A percentile compares a stretch with the other conserved stretches of the same genome.
Evolutionary conservation across 2,113 vertebrate genomes (phyloP).

Genomic region (Megalops atlanticus): DNA sequence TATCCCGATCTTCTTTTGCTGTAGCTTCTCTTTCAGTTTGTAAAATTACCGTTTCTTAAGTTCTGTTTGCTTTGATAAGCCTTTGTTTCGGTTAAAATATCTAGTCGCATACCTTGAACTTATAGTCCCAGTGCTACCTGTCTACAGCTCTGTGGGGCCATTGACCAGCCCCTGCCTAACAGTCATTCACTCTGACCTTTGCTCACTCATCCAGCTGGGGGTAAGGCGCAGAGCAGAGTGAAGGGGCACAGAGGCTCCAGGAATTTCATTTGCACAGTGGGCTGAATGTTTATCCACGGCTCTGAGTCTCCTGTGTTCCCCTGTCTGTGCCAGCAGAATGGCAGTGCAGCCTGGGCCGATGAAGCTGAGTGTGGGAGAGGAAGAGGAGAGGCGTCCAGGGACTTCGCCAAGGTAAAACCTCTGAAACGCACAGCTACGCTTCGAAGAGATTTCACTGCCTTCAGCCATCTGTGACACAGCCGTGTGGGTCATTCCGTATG

Average conservation of each 20-base stretch:
- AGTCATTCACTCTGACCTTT: not conserved
- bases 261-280: conserved; percentile 15
- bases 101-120: not conserved
- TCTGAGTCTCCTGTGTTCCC: conserved; percentile 1
- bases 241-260: not conserved
- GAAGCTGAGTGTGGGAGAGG: conserved; percentile 80
- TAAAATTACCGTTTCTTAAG: not conserved
- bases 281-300: not conserved
- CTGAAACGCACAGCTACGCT: not conserved
- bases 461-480: too few species aligned
- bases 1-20: not conserved
- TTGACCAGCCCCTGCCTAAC: not conserved
- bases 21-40: not conserved
- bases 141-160: too few species aligned
- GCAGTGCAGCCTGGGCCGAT: conserved; percentile 78
- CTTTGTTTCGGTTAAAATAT: not conserved
- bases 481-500: too few species aligned
- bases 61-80: not conserved
- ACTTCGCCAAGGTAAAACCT: conserved; percentile 89
- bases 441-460: not conserved
- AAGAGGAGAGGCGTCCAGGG: conserved; percentile 88
- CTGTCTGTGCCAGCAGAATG: conserved; percentile 71
- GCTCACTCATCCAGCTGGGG: not conserved
- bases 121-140: not conserved
- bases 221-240: not conserved